These are phyloP conservation scores for Polymixis flavicincta DNA, from an alignment of 2,888 invertebrate genomes.

Conservation along the genomic window DNA sequence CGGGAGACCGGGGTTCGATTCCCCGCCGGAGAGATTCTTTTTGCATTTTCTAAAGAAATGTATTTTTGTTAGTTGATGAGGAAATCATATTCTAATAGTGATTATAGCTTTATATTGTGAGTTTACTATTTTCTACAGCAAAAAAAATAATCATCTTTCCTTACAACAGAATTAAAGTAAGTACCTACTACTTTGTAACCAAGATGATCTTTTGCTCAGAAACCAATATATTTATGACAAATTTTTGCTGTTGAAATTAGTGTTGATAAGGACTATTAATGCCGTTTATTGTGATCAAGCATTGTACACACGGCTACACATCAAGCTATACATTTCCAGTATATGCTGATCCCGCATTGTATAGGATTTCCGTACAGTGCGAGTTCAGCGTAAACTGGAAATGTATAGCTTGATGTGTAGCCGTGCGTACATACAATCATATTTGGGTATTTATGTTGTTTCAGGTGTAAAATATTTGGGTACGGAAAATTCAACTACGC, in stretches of 20 bases:
- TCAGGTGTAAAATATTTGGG: neutral
- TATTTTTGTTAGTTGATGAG: neutral
- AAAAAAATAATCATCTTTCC: no score
- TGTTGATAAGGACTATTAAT: neutral
- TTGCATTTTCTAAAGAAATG: conserved; percentile 3
- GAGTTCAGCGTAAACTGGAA: no score
- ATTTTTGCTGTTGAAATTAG: neutral
- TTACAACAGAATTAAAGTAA: neutral
- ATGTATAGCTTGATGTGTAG: no score
- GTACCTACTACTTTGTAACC: neutral
- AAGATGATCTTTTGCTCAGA: neutral
- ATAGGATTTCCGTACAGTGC: no score
- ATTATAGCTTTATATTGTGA: neutral
- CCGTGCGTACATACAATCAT: no score
- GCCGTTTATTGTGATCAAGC: neutral
- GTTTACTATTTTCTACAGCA: neutral
- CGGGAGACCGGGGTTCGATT: conserved; percentile 83
- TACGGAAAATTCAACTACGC: neutral
- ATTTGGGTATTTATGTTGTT: neutral
- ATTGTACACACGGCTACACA: no score
- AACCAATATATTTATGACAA: no score
- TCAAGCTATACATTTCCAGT: no score
- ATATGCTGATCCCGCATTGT: no score
- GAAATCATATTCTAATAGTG: neutral
- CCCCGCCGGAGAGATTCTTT: conserved; percentile 69